Base-by-base conservation (phyloP, 2,888 invertebrate genomes). In the Aphidius colemani region DNA sequence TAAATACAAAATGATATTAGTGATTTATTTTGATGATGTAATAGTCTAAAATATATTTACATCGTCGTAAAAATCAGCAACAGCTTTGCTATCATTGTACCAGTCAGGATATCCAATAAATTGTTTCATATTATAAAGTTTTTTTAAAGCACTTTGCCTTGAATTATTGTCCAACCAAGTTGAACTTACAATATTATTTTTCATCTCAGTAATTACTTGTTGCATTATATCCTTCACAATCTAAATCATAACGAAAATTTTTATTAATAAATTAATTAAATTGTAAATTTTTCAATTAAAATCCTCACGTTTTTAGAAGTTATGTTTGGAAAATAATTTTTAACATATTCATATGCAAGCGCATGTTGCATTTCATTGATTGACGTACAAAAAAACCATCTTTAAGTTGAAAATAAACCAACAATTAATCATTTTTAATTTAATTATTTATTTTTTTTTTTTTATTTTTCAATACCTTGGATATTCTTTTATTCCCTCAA, bases 91-190 rank as follows among this genome's bases (percentile, higher is more conserved):
- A 8, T 67, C 60, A 8, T 63, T 62, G 48, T 66, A 69, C 66
- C 63, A 67, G 57, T 67, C 66, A 3, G 67, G 67, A 63, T 64
- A 69, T 44, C 69, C 69, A 53, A 69, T 61, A 9, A 61, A 53
- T 53, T 62, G 46, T 40, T 59, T 59, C 66, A 69, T 68, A 10
- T 13, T 9, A 39, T 49, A 10, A n/a, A 69, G 41, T 64, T 69
- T 69, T 30, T 65, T 63, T 6, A 59, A 48, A 5, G 62, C 53
- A 11, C 48, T 50, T 9, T 41, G 7, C 40, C 61, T 68, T 3
- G 66, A 61, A 30, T 67, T 49, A 8, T 59, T 39, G 53, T 66
- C 67, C 48, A 69, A 30, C 69, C 68, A 69, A 7, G 46, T 59
- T 43, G 60, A 41, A 7, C 39, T 43, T 6, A 13, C 30, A 49